Evolutionary conservation across 2,797 vertebrate species (phyloP).

Genomic region (Anisognathus igniventris): DNA sequence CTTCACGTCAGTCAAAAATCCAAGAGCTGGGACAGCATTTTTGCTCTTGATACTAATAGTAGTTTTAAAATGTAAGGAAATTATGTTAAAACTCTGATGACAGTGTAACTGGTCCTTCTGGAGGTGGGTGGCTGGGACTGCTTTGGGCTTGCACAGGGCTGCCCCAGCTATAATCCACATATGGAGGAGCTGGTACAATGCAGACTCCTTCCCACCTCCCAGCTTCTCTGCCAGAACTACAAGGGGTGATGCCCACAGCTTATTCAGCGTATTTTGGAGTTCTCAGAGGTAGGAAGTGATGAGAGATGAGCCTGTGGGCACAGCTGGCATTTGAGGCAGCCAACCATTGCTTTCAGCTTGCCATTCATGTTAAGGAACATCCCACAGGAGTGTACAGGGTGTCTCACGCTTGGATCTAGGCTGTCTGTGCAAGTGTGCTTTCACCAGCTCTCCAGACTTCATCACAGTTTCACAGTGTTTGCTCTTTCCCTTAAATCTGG

Average conservation of each 20-base stretch:
- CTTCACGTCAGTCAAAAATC: not conserved
- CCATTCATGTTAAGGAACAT: not conserved
- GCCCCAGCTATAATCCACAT: not conserved
- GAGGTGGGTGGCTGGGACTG: not conserved
- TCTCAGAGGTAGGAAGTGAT: not conserved
- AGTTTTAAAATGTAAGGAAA: not conserved
- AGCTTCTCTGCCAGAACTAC: not conserved
- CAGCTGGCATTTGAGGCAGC: not conserved
- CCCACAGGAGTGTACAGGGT: not conserved
- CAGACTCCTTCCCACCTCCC: not conserved
- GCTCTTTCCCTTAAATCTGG: not conserved
- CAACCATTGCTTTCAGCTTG: not conserved
- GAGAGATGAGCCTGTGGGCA: not conserved
- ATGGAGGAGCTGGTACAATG: not conserved
- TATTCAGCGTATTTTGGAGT: not conserved
- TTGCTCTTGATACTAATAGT: not conserved
- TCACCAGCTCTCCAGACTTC: not conserved
- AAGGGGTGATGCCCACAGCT: not conserved
- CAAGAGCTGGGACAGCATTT: not conserved
- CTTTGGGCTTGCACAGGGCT: fast-evolving
- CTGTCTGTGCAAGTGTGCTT: not conserved
- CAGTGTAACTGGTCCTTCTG: not conserved
- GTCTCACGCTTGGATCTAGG: not conserved
- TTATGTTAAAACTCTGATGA: not conserved
- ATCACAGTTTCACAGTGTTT: not conserved